Base-by-base conservation (phyloP, 2,797 vertebrate genomes). In the Xerus rutilus region DNA sequence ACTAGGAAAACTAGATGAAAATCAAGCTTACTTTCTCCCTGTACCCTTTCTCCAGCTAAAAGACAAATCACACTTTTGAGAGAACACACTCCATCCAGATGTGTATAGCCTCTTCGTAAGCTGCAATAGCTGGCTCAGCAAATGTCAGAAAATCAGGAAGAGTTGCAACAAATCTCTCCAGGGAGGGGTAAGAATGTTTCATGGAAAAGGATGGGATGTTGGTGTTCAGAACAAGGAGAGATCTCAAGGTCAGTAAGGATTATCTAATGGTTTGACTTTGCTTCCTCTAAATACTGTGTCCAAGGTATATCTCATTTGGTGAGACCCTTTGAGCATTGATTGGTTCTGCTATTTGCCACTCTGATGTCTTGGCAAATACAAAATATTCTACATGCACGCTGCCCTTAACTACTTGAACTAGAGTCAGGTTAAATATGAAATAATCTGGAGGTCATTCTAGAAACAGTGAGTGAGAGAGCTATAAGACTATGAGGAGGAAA, bases 1-100 rank as follows among this genome's bases (percentile, higher is more conserved):
- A 57, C 30, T 74, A 72, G 76, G 43, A 90, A 93, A 86, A 81
- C 28, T 21, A 86, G 91, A 84, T 67, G 30, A 52, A 90, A 86
- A 91, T 20, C 30, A 18, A 70, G 54, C 5, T 3, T 21, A 43
- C 5, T 35, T 84, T 86, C 14, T 43, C 39, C 35, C 39, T 30
- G 10, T 73, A 21, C 6, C 45, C 5, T 28, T 91, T 23, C 49
- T 85, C 52, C 67, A 62, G 23, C 85, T 95, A 35, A 54, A 67
- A 83, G 52, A 45, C 45, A 96, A 30, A 52, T 23, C 35, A 45
- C 1, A 18, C 70, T 67, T 43, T 1, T 20, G 11, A 3, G 49
- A 35, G 54, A 32, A 13, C 49, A 69, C 8, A 52, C 0, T 0
- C 7, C 62, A 77, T 13, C n/a, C 83, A 91, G 65, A 90, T 59